phyloP scores from a whole-genome alignment of 1,140 invertebrate species.

The Sipha flava region DNA sequence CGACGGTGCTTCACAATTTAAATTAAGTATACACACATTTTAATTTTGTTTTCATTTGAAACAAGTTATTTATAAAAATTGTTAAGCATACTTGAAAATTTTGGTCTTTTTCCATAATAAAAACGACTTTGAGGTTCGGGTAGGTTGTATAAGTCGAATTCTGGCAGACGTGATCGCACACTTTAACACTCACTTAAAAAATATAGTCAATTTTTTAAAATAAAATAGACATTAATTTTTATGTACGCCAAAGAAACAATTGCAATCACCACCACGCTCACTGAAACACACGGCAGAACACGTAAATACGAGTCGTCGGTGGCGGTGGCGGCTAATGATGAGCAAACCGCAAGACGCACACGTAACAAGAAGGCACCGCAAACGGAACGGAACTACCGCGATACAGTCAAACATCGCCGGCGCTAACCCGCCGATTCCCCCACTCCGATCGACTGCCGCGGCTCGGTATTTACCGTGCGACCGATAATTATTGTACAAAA shows the following conservation, averaged over 20 bases:
- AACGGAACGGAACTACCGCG: constrained; percentile 11
- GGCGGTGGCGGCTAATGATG: not conserved
- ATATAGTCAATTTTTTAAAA: too few species aligned
- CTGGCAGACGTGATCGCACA: too few species aligned
- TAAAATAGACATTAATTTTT: too few species aligned
- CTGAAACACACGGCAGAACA: not conserved
- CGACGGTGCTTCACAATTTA: not conserved
- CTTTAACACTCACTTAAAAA: too few species aligned
- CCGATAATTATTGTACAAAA: not conserved
- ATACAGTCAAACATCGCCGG: not conserved
- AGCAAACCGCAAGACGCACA: not conserved
- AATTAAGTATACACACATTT: too few species aligned
- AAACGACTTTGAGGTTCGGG: not conserved
- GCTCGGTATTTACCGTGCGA: constrained; percentile 1
- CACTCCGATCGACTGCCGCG: not conserved
- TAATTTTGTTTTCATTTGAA: not conserved
- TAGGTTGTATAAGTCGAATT: too few species aligned
- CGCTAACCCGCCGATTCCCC: not conserved
- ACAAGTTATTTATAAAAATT: too few species aligned
- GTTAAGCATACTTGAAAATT: not conserved
- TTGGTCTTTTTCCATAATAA: not conserved
- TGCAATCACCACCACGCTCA: not conserved
- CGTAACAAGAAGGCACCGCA: not conserved
- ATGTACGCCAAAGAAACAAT: too few species aligned
- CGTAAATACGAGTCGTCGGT: not conserved